Conservation (phyloP, 2,888 invertebrate species). For the Cinara cedri region DNA sequence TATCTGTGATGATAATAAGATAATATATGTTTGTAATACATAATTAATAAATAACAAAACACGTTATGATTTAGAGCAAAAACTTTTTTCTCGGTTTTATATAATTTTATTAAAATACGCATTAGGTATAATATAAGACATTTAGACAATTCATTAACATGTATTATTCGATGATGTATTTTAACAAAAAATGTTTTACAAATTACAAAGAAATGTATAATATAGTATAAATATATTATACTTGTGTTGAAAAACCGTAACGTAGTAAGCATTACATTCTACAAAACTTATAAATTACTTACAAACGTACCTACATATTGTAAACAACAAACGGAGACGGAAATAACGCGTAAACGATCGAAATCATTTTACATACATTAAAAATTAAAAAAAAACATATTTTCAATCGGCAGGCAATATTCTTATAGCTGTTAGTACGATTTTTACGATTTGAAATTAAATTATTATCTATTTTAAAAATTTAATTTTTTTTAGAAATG, state of each 20-base stretch:
- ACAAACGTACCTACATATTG: slow-evolving; percentile 13
- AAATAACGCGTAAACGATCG: slow-evolving; percentile 2
- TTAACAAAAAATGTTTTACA: slow-evolving; percentile 42
- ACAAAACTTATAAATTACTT: slow-evolving; percentile 33
- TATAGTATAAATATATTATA: slow-evolving; percentile 20
- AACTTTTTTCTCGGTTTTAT: background rate
- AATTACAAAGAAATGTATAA: slow-evolving; percentile 39
- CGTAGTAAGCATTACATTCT: slow-evolving; percentile 40
- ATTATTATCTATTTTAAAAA: too few relatives aligned
- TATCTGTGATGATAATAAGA: too few relatives aligned
- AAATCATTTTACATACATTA: background rate
- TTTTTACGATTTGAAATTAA: too few relatives aligned
- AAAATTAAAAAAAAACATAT: too few relatives aligned
- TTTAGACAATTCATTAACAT: slow-evolving; percentile 39
- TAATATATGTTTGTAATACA: too few relatives aligned
- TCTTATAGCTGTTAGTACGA: too few relatives aligned
- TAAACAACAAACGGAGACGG: slow-evolving; percentile 18
- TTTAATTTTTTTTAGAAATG: too few relatives aligned
- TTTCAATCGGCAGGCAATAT: too few relatives aligned
- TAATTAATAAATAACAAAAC: background rate
- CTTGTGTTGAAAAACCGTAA: slow-evolving; percentile 34
- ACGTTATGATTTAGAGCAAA: slow-evolving; percentile 26
- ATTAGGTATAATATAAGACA: slow-evolving; percentile 28
- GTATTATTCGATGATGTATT: slow-evolving; percentile 23
- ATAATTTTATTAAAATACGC: slow-evolving; percentile 43